Base-by-base conservation (phyloP, 2,113 vertebrate genomes). In the Neopipo cinnamomea region DNA sequence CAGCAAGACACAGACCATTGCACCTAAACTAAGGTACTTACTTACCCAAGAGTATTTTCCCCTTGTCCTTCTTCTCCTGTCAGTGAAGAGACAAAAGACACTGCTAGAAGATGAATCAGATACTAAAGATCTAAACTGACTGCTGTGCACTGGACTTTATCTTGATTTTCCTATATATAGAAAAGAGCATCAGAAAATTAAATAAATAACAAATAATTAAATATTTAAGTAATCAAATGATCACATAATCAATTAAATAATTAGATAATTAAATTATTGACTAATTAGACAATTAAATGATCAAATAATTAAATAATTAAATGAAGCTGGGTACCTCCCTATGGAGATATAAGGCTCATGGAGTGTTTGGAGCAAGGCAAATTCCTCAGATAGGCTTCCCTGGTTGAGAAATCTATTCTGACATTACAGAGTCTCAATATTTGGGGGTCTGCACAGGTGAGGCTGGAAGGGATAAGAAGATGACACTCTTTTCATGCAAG, bases 311-410 rank as follows among this genome's bases (percentile, higher is more conserved):
- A 23, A 12, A 12, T 20, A 17, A 4, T 27, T 50, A 31, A 55
- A 47, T 58, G 17, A 58, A 67, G 12, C 8, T 25, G 8, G 2
- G 18, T 70, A 9, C 9, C 14, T 15, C 11, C 14, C 25, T 19
- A 3, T 10, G 19, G 27, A 27, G 28, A 30, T 4, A 9, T 14
- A 12, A 72, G 35, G 5, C 13, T 42, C 18, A 7, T 13, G 49
- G 25, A 65, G 41, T 4, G 6, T 55, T 37, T 83, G 37, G 41
- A 58, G 11, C 19, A 42, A 25, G 27, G 1, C 2, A 70, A 16
- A 12, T 17, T 41, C 47, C 31, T 85, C 30, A 31, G 19, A 7
- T 0, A 5, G 8, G 5, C 1, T 41, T 66, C 9, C 3, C 16
- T 33, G 11, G 46, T 10, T 14, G 24, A 21, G 25, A 73, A 18